Evolutionary conservation across 2,888 invertebrate genomes (phyloP), one percentile per base, ranked within the genome.

Genomic region (Erynnis tages): DNA sequence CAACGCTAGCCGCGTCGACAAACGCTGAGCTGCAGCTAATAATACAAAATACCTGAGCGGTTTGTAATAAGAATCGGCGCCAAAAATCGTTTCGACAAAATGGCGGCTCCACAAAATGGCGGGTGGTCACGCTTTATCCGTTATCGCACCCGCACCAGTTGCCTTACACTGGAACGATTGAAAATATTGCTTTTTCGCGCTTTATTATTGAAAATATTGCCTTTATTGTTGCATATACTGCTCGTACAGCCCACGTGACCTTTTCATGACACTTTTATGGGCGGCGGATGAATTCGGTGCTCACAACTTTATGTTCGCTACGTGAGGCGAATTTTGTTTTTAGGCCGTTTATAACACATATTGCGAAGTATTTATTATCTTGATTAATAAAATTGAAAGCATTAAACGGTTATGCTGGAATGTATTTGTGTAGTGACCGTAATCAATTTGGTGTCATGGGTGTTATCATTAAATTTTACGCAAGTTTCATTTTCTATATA

Each of bases 191-290:
- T 41, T 16, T 34, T 40, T 41, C 34, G 30, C 32, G 23, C 7
- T 49, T 49, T 49, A 49, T 43, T 49, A 41, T 49, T 49, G 34
- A 25, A 49, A 41, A 49, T 49, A 49, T 14, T 27, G 34, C n/a
- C 7, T 49, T 49, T 49, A 49, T 43, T 49, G 34, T 49, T 49
- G 34, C 34, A 49, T 41, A 49, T 49, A 49, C 19, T 27, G 34
- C 34, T 34, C 41, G 43, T 49, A 49, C 19, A 25, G 34, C 34
- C 41, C 41, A 34, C 41, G 35, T 43, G 41, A 32, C 40, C 41
- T 49, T 43, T 49, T 43, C 49, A 34, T 43, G 49, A 13, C 49
- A 35, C 23, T 49, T 49, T 49, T 43, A 49, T 49, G 41, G 41
- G 11, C 17, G 19, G 25, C 40, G 32, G 40, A 40, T 48, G 40